Base-by-base conservation (phyloP, 2,113 vertebrate species). In the Pseudopipra pipra region DNA sequence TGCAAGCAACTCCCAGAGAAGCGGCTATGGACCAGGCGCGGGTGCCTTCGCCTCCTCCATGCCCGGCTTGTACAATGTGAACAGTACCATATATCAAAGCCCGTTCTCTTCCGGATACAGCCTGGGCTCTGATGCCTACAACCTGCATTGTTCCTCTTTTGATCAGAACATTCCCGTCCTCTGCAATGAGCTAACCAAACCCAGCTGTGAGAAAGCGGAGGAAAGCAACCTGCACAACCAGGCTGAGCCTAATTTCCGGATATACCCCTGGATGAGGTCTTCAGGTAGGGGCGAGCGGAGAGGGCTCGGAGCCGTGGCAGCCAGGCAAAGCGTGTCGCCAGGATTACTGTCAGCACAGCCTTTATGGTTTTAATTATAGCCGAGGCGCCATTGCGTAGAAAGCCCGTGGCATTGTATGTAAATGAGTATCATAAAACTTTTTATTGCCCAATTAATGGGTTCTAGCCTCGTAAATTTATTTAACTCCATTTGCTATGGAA, bases 351-450 rank as follows among this genome's bases (percentile, higher is more conserved):
- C 97, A 97, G 97, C 93, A 86, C 96, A 97, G 96, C 96, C 97
- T 98, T 97, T 98, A 98, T 98, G 98, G 97, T 98, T 98, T 98
- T 98, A 98, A 98, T 99, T 99, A 98, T 98, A 98, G 98, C 96
- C 67, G 88, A 97, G 98, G 97, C 98, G 97, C 98, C 98, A 98
- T 98, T 96, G 97, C 98, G 95, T 96, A 97, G 97, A 97, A 96
- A 98, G 97, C 98, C 98, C 96, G 81, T 98, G 98, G 98, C 98
- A 99, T 98, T 99, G 98, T 98, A 98, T 98, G 98, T 98, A 98
- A 99, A 98, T 98, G 98, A 98, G 98, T 97, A 98, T 98, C 99
- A 98, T 99, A 99, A 99, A 99, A 99, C 97, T 98, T 99, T 98
- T 99, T 99, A 99, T 98, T 97, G 96, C 98, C 97, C 98, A 98